Conservation (phyloP, 2,797 vertebrate species). For the Microctenopoma lineatum region DNA sequence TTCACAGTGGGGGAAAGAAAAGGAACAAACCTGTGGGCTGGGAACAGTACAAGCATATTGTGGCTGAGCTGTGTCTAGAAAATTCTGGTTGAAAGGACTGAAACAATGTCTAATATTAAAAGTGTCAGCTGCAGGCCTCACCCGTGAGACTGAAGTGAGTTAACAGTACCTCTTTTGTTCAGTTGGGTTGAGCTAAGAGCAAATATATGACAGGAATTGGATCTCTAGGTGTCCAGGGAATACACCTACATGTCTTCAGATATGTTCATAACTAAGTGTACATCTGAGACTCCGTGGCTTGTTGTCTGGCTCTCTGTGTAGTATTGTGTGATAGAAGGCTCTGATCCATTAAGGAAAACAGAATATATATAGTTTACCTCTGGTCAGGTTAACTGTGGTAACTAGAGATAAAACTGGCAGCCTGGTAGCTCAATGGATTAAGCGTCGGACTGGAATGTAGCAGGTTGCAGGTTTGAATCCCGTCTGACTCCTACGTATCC, state of each 20-base stretch:
- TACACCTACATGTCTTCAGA: slow-evolving; percentile 52
- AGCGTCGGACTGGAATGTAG: no score
- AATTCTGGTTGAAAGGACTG: slow-evolving; percentile 62
- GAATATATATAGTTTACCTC: slow-evolving; percentile 45
- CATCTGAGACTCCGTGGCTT: slow-evolving; percentile 50
- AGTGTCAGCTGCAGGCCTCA: slow-evolving; percentile 72
- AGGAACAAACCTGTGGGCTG: slow-evolving; percentile 68
- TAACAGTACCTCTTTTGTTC: slow-evolving; percentile 76
- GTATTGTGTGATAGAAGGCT: slow-evolving; percentile 28
- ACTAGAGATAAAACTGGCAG: slow-evolving; percentile 25
- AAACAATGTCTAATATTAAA: slow-evolving; percentile 77
- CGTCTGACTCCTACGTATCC: no score
- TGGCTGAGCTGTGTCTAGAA: slow-evolving; percentile 54
- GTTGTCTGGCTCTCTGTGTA: slow-evolving; percentile 46
- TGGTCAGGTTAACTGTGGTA: slow-evolving; percentile 19
- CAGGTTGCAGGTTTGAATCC: no score
- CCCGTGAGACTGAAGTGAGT: slow-evolving; percentile 58
- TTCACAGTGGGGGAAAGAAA: slow-evolving; percentile 69
- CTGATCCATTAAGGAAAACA: slow-evolving; percentile 45
- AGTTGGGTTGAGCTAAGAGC: slow-evolving; percentile 65
- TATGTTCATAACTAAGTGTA: slow-evolving; percentile 59
- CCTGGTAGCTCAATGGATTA: no score
- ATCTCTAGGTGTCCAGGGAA: slow-evolving; percentile 65
- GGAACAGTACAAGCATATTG: slow-evolving; percentile 71
- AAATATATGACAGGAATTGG: slow-evolving; percentile 73